Base-by-base conservation (phyloP, 2,888 invertebrate genomes). In the Diaphora mendica region DNA sequence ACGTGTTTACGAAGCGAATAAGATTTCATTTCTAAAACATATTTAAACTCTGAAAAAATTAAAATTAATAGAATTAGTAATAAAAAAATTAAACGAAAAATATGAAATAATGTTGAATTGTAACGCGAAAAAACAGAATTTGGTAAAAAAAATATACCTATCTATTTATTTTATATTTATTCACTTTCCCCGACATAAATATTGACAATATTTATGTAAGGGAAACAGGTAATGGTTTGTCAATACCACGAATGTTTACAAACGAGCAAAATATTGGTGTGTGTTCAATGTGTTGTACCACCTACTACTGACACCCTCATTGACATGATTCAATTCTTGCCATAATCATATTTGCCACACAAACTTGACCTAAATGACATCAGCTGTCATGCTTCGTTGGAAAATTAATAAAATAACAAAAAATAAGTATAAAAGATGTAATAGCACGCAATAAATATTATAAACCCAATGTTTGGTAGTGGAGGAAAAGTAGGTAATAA, bases 281-380 rank as follows among this genome's bases (percentile, higher is more conserved):
- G 26, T 59, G 26, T 26, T 26, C 26, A 59, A 26, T 26, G n/a
- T n/a, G n/a, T n/a, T n/a, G n/a, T 9, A 26, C 3, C 59, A 17
- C 55, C n/a, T 13, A 23, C 23, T 23, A 55, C 23, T 26, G 51
- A 51, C 20, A 51, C 51, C 51, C 23, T 51, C 23, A 51, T 51
- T 23, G n/a, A 55, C n/a, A 55, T 55, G 55, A 55, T 55, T n/a
- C 23, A 55, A 55, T 26, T 13, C n/a, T 7, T 55, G 55, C n/a
- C 55, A 15, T 62, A 62, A 15, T 62, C 59, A 62, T 62, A 13
- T 30, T 62, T 30, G 15, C 15, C 7, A 30, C 26, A 62, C 30
- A 62, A 62, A 62, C 59, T 62, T 62, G 59, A 62, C 59, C 59
- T 30, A 62, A 30, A 62, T 62, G 59, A 30, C 30, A 30, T 59